Base-by-base conservation (phyloP, 2,797 vertebrate species). In the Melanotaenia maccullochi region DNA sequence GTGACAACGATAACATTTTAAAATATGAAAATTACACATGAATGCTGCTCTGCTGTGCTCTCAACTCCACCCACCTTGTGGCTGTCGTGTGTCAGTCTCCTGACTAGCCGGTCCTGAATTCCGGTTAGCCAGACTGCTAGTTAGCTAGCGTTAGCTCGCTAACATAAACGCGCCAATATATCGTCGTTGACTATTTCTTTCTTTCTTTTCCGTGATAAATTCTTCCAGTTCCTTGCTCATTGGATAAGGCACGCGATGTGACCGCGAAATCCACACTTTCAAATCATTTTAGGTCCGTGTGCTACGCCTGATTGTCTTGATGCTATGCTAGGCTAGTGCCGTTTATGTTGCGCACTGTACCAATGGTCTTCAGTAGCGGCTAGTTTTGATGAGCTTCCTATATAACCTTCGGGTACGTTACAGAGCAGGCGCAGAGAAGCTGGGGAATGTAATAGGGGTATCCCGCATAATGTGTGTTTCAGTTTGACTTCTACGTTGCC, bases 11-110 rank as follows among this genome's bases (percentile, higher is more conserved):
- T 13, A 54, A 54, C 4, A 5, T 25, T 14, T 28, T 55, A 28
- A 28, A 3, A 2, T 30, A 14, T 28, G 16, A 55, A 55, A 7
- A 30, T 55, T 7, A 30, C 52, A 55, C 52, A 28, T 30, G 52
- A 14, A 35, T 2, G 40, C 4, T 66, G 20, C 9, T 22, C 38
- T 52, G 22, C 0, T 51, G 49, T 60, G 51, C 5, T n/a, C 11
- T 65, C 59, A 70, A 74, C 90, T 83, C 89, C 88, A 89, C 92
- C 91, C 85, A 93, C 91, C 92, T 93, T 74, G 44, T 47, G n/a
- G 55, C 68, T 63, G 70, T 66, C 54, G 60, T 62, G 49, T 64
- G 78, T 83, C 73, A 32, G 72, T 83, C 73, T 73, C 71, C 63
- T 76, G 75, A 76, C 79, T 71, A 42, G 60, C 75, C 73, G 74